A percentile compares a stretch with the other conserved stretches of the same genome.
Evolutionary conservation across 1,140 invertebrate species (phyloP).

Genomic region (Platyscapa corneri): DNA sequence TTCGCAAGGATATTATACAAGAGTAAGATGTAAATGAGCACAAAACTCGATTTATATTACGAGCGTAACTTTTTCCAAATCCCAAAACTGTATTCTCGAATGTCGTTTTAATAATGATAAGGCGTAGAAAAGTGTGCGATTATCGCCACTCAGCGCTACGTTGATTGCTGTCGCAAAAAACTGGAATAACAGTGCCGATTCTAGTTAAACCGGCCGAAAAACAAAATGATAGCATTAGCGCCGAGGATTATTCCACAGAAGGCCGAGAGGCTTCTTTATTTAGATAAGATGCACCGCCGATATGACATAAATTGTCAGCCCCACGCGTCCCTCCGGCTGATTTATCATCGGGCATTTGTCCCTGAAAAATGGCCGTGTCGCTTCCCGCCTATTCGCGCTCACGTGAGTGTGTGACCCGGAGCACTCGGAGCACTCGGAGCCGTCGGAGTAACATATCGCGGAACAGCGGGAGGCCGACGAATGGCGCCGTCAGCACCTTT

Average conservation of each 20-base stretch:
- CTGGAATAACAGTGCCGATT: not conserved
- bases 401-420: not conserved
- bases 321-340: not conserved
- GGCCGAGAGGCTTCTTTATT: not conserved
- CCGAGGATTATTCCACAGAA: not conserved
- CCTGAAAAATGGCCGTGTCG: conserved; percentile 17
- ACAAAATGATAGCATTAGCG: not conserved
- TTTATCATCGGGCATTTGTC: not conserved
- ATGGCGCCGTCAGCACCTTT: conserved; percentile 61
- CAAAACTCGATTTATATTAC: not conserved
- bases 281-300: not conserved
- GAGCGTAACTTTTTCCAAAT: not conserved
- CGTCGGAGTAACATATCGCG: not conserved
- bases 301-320: not conserved
- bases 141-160: too few relatives aligned
- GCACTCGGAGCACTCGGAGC: not conserved
- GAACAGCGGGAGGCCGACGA: not conserved
- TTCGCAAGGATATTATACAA: too few relatives aligned
- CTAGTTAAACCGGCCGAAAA: not conserved
- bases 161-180: too few relatives aligned
- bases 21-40: too few relatives aligned
- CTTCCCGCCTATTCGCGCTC: not conserved
- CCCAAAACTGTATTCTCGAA: too few relatives aligned
- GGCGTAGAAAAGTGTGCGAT: too few relatives aligned
- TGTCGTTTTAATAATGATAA: too few relatives aligned